phyloP scores from a whole-genome alignment of 2,113 vertebrate genomes.

The Leuciscus idus region DNA sequence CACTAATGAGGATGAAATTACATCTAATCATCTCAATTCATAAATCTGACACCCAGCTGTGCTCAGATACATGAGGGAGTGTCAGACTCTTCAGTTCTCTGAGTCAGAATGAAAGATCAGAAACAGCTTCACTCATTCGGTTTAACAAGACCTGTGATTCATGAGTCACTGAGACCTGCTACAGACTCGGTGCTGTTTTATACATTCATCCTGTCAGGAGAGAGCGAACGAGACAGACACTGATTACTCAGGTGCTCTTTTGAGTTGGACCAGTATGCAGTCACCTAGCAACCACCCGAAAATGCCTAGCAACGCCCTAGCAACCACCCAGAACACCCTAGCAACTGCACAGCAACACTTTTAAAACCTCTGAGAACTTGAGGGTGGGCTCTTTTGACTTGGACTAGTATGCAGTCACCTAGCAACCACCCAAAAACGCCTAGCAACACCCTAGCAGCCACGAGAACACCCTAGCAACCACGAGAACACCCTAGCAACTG shows the following conservation, averaged over 20 bases:
- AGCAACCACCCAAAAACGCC: too few relatives aligned
- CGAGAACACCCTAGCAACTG: neutral
- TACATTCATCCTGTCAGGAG: neutral
- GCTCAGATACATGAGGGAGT: neutral
- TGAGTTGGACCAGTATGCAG: too few relatives aligned
- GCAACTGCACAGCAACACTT: neutral
- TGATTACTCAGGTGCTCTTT: neutral
- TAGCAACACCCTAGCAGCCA: too few relatives aligned
- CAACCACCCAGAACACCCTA: too few relatives aligned
- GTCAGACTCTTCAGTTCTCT: neutral
- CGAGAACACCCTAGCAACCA: too few relatives aligned
- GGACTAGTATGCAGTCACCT: too few relatives aligned
- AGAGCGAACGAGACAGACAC: neutral
- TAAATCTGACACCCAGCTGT: neutral
- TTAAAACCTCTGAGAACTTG: too few relatives aligned
- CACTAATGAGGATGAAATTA: neutral
- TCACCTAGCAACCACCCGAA: too few relatives aligned
- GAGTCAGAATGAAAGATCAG: constrained; percentile 27
- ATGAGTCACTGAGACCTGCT: neutral
- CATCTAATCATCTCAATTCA: neutral
- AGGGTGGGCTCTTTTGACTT: too few relatives aligned
- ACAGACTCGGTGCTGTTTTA: neutral
- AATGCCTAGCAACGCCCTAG: too few relatives aligned
- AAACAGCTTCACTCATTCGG: neutral
- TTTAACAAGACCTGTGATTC: constrained; percentile 26